Percentiles rank a stretch among this genome's conserved stretches.
phyloP scores from a whole-genome alignment of 2,113 vertebrate species.

The Apistogramma diplotaenia region DNA sequence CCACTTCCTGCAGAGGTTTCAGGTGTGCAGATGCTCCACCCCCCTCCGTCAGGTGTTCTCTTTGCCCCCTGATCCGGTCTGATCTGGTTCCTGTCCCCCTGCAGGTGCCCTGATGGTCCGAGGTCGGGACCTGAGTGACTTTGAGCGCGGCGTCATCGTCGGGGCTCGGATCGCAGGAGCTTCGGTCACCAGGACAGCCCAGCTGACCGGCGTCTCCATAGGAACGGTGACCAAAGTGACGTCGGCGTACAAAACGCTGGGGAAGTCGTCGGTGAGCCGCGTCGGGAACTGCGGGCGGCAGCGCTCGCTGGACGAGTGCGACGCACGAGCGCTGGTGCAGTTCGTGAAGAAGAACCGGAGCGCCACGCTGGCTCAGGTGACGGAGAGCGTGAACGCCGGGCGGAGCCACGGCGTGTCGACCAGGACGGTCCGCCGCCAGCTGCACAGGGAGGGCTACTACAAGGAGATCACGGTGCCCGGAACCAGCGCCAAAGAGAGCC shows the following conservation, averaged over 20 bases:
- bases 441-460: constrained; percentile 1
- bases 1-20: no score
- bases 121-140: neutral
- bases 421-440: neutral
- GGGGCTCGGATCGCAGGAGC: neutral
- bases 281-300: neutral
- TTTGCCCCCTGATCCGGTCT: neutral
- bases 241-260: neutral
- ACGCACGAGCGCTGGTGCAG: neutral
- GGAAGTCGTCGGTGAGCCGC: neutral
- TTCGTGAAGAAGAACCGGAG: neutral
- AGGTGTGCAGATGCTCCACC: neutral
- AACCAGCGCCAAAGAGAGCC: neutral
- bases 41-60: neutral
- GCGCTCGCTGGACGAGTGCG: neutral
- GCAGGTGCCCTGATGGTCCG: neutral
- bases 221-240: constrained; percentile 2
- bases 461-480: neutral
- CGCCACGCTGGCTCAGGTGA: neutral
- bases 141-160: neutral
- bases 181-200: neutral
- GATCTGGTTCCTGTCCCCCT: neutral
- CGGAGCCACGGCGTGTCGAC: neutral
- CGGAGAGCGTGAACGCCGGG: neutral
- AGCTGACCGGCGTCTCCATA: neutral